phyloP scores from a whole-genome alignment of 2,113 vertebrate species.

The Pyrgilauda ruficollis region DNA sequence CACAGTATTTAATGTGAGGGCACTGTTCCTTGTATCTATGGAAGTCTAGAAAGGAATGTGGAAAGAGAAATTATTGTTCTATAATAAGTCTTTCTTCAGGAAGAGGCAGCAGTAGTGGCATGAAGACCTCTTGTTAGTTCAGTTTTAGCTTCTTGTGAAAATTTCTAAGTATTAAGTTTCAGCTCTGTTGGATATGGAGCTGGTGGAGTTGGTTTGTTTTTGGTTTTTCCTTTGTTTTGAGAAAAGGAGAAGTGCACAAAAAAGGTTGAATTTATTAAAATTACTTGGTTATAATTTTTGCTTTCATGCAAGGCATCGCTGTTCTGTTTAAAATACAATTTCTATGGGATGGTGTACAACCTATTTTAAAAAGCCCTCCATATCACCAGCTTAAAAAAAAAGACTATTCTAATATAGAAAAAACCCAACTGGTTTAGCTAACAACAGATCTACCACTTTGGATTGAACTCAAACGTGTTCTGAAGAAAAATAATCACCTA shows the following conservation, averaged over 20 bases:
- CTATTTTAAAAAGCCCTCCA: not conserved
- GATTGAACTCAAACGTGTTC: not conserved
- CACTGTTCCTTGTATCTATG: slow-evolving; percentile 50
- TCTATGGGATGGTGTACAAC: not conserved
- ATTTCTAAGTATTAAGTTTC: not conserved
- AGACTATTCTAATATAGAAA: not conserved
- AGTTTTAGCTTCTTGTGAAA: not conserved
- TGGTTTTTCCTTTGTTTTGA: not conserved
- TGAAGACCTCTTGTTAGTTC: not conserved
- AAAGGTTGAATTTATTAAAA: not conserved
- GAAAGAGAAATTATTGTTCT: slow-evolving; percentile 32
- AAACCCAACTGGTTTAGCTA: not conserved
- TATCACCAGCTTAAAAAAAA: not conserved
- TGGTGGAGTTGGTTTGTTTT: not conserved
- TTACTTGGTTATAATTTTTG: not conserved
- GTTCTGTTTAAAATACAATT: not conserved
- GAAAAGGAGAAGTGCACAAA: not conserved
- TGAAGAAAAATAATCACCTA: not conserved
- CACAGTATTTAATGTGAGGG: slow-evolving; percentile 41
- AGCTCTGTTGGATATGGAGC: not conserved
- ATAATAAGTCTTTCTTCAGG: slow-evolving; percentile 34
- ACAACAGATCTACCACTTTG: not conserved
- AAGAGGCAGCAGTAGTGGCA: not conserved
- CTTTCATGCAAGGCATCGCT: not conserved
- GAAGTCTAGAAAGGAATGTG: slow-evolving; percentile 52